These are phyloP conservation scores for Mizuhopecten yessoensis DNA, from an alignment of 1,140 invertebrate species.

Conservation along the genomic window DNA sequence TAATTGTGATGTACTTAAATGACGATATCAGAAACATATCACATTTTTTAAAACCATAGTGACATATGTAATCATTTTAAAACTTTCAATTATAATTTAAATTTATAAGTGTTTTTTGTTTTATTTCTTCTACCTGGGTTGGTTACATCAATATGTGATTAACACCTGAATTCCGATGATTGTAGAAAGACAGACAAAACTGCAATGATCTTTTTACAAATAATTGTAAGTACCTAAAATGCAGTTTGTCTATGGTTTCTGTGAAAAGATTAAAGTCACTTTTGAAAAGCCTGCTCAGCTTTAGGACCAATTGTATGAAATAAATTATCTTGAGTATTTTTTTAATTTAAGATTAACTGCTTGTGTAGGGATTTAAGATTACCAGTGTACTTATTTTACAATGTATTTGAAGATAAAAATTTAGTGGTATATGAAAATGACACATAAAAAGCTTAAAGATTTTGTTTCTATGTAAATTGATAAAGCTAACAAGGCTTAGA, in stretches of 20 bases:
- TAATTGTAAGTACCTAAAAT: no score
- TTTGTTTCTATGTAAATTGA: no score
- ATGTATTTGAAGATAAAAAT: no score
- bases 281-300: no score
- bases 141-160: neutral
- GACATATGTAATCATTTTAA: neutral
- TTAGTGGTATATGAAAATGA: neutral
- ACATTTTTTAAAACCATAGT: neutral
- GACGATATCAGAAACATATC: conserved; percentile 27
- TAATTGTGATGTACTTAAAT: neutral
- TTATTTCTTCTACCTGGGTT: neutral
- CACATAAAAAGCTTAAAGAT: neutral
- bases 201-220: no score
- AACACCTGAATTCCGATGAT: neutral
- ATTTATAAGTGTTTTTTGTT: neutral
- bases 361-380: neutral
- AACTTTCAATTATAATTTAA: neutral
- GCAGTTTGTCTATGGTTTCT: no score
- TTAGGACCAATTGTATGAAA: no score
- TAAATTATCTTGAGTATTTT: no score
- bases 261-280: no score
- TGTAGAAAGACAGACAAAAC: no score
- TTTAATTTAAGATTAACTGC: neutral
- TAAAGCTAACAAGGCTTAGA: neutral
- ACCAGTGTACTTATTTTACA: no score